Evolutionary conservation across 92 coral and sea anemone genomes (phyloP).

Genomic region (Zoanthus sansibaricus): DNA sequence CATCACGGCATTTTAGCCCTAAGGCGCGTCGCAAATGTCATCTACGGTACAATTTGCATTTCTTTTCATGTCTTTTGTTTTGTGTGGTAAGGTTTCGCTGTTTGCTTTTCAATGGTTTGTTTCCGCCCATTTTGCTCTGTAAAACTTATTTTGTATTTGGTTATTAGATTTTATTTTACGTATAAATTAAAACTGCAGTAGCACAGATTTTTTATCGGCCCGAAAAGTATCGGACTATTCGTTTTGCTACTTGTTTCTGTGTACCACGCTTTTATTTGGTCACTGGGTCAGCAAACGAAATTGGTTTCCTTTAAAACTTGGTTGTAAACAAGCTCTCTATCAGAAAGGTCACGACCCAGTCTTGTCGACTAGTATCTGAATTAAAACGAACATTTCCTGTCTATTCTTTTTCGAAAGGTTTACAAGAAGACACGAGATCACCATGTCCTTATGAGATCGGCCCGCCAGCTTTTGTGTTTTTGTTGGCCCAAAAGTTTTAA

Average conservation of each 20-base stretch:
- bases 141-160: background rate
- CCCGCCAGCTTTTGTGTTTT: background rate
- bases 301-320: conserved; percentile 31
- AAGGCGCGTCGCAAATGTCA: conserved; percentile 4
- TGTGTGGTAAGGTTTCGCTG: conserved; percentile 29
- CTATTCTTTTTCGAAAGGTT: conserved; percentile 40
- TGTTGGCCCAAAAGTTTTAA: background rate
- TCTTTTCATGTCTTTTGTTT: conserved; percentile 29
- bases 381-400: conserved; percentile 48
- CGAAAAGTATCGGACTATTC: conserved; percentile 5
- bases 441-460: background rate
- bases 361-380: conserved; percentile 44
- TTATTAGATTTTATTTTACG: background rate
- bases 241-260: conserved; percentile 15
- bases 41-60: conserved; percentile 32
- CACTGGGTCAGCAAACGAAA: conserved; percentile 46
- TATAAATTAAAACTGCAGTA: background rate
- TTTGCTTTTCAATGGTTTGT: conserved; percentile 13
- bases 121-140: conserved; percentile 48
- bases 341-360: conserved; percentile 47
- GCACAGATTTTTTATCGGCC: background rate
- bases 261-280: conserved; percentile 50
- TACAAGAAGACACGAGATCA: background rate
- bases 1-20: conserved; percentile 31
- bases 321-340: conserved; percentile 47